These are phyloP conservation scores for Potamarius usumacintae DNA, from an alignment of 2,113 vertebrate genomes.

Conservation along the genomic window DNA sequence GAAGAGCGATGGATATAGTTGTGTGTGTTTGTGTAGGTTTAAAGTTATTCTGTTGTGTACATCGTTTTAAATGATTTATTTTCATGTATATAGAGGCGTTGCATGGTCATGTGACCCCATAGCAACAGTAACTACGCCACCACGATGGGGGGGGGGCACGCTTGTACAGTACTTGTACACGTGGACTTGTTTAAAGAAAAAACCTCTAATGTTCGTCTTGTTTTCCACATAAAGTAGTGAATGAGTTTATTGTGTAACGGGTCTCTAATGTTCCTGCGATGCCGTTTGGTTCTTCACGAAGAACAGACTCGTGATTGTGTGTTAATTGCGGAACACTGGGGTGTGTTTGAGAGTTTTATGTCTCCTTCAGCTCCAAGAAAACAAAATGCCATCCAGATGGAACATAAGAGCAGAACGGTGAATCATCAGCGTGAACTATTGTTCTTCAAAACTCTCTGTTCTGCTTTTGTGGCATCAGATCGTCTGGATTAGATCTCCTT, in stretches of 20 bases:
- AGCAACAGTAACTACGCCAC: no score
- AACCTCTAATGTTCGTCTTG: neutral
- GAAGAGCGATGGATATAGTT: no score
- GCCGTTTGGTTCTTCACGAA: neutral
- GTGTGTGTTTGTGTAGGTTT: no score
- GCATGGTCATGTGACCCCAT: no score
- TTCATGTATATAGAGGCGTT: no score
- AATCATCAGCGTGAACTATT: neutral
- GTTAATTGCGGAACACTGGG: neutral
- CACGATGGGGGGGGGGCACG: no score
- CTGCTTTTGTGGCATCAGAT: neutral
- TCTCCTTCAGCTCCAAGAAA: neutral
- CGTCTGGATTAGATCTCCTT: neutral
- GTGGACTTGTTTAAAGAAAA: no score
- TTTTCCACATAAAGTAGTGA: neutral
- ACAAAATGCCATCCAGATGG: slow-evolving; percentile 4
- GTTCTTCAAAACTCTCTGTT: neutral
- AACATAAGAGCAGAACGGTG: neutral
- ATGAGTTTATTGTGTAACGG: neutral
- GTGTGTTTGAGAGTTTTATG: neutral
- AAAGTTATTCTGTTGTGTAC: no score
- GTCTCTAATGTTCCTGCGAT: neutral
- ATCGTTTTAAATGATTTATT: no score
- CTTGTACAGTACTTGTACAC: no score
- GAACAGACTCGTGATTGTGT: slow-evolving; percentile 11